phyloP scores from a whole-genome alignment of 1,140 invertebrate genomes.

The Dufourea novaeangliae region DNA sequence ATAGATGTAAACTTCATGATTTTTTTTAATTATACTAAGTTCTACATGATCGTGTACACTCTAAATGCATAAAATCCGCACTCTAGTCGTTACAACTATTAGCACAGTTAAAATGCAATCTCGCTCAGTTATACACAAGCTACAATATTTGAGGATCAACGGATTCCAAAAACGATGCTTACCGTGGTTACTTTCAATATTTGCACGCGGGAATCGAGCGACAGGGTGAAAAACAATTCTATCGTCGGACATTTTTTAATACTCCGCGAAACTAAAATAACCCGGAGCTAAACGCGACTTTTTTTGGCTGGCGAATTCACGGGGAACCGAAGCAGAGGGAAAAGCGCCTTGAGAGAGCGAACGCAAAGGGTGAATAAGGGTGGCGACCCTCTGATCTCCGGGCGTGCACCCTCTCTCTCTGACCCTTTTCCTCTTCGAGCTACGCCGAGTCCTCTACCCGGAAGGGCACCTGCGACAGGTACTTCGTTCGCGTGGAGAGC shows the following conservation, averaged over 20 bases:
- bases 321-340: constrained; percentile 24
- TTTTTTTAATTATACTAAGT: no score
- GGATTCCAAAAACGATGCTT: background rate
- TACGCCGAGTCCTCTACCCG: constrained; percentile 58
- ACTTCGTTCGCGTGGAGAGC: constrained; percentile 66
- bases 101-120: no score
- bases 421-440: constrained; percentile 49
- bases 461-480: constrained; percentile 67
- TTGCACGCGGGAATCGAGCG: background rate
- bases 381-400: constrained; percentile 55
- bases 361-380: constrained; percentile 48
- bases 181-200: background rate
- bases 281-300: constrained; percentile 17
- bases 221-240: background rate
- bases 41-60: no score
- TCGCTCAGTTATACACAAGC: no score
- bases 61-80: no score
- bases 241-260: constrained; percentile 31
- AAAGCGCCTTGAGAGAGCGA: constrained; percentile 28
- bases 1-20: no score
- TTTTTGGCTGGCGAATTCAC: constrained; percentile 34
- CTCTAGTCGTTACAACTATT: no score
- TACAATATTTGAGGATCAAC: no score
- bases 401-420: constrained; percentile 11
- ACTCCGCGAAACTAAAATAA: constrained; percentile 15